A percentile compares a stretch with the other conserved stretches of the same genome.
phyloP scores from a whole-genome alignment of 2,113 vertebrate species.

The Arothron firmamentum region DNA sequence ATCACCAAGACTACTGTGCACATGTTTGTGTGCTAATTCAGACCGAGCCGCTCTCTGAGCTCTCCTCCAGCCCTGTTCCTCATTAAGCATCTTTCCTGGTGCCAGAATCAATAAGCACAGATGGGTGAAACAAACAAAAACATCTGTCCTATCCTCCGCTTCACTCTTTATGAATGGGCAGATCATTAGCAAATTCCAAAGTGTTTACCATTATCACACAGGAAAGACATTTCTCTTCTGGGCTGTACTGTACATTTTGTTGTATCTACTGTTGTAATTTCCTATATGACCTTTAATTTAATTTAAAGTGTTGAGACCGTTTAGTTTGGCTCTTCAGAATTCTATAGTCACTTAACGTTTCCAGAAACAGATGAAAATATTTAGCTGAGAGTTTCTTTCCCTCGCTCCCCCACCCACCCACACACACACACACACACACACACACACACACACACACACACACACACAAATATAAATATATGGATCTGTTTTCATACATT shows the following conservation, averaged over 20 bases:
- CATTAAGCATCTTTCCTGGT: constrained; percentile 68
- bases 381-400: constrained; percentile 54
- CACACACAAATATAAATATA: constrained; percentile 51
- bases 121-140: constrained; percentile 46
- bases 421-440: neutral
- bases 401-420: constrained; percentile 9
- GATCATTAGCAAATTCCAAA: constrained; percentile 70
- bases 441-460: constrained; percentile 7
- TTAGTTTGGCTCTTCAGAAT: constrained; percentile 60
- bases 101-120: constrained; percentile 75
- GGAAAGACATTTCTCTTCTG: constrained; percentile 47
- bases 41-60: constrained; percentile 43
- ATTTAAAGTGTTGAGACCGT: constrained; percentile 28
- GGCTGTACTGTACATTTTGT: constrained; percentile 42
- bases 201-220: constrained; percentile 64
- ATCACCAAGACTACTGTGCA: constrained; percentile 27
- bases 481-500: constrained; percentile 74
- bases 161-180: constrained; percentile 59
- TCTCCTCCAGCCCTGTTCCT: constrained; percentile 71
- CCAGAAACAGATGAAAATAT: constrained; percentile 71
- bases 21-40: constrained; percentile 33
- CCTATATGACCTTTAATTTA: constrained; percentile 24
- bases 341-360: constrained; percentile 52
- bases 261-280: constrained; percentile 29
- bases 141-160: constrained; percentile 12